Base-by-base conservation (phyloP, 2,888 invertebrate species). In the Onthophagus sagittarius region DNA sequence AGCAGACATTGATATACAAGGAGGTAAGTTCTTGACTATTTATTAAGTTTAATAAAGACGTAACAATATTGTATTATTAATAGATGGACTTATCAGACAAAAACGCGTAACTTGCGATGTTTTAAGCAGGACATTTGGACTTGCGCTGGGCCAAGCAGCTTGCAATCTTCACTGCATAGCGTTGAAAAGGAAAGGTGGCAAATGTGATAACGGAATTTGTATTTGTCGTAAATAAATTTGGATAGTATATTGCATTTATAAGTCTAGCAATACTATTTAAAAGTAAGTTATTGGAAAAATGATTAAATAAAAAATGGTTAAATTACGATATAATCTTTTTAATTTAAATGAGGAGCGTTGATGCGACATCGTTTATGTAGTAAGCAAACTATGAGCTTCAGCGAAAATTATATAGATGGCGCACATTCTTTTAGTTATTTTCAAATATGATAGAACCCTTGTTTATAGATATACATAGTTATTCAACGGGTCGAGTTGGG, bases 171-270 rank as follows among this genome's bases (percentile, higher is more conserved):
- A 67, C n/a, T 67, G 67, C 13, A 31, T 67, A 32, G 67, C 67
- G n/a, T 23, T 67, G 31, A 23, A 23, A 67, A 67, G 31, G 23
- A 31, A 9, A 23, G 67, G 67, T 6, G 67, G 67, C 9, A 15
- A n/a, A 9, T 67, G 67, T 13, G 9, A 15, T 31, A 2, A 3
- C 2, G 67, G 67, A n/a, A 11, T 67, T 23, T 67, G 67, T 32
- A 32, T 67, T 67, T 67, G 67, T 23, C 15, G 67, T 31, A 67
- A 67, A 9, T 67, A 32, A 67, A 70, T 73, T n/a, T n/a, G n/a
- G n/a, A n/a, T n/a, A n/a, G n/a, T n/a, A n/a, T n/a, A n/a, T n/a
- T n/a, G n/a, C n/a, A n/a, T n/a, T n/a, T n/a, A n/a, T n/a, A n/a
- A n/a, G n/a, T n/a, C n/a, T 23, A 23, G 3, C 23, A 23, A 23